phyloP scores from a whole-genome alignment of 2,888 invertebrate species.

The Stenolophus ochropezus region DNA sequence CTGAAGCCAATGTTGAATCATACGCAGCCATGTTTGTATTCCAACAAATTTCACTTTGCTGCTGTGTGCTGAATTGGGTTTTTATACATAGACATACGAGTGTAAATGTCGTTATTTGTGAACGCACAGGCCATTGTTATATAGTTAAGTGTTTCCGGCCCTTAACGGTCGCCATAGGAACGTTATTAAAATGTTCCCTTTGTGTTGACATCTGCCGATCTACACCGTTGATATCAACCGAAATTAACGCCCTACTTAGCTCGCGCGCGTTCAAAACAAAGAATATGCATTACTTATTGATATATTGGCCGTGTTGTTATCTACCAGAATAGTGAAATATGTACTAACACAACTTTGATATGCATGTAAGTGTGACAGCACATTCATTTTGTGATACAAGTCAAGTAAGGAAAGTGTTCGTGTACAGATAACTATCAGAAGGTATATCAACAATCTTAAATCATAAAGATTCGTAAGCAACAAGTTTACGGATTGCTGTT shows the following conservation, averaged over 20 bases:
- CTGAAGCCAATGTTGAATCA: neutral
- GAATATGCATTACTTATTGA: neutral
- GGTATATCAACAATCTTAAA: neutral
- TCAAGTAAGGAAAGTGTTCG: neutral
- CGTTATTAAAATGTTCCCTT: neutral
- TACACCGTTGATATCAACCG: neutral
- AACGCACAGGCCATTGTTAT: neutral
- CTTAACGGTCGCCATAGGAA: conserved; percentile 4
- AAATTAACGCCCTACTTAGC: neutral
- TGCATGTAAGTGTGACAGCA: neutral
- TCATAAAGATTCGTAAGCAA: neutral
- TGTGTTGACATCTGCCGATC: neutral
- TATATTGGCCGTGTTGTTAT: neutral
- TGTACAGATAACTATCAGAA: neutral
- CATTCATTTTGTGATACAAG: neutral
- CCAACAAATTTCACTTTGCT: neutral
- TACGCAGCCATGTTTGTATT: neutral
- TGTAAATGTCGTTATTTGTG: neutral
- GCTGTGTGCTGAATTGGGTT: neutral
- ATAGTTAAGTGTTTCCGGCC: neutral
- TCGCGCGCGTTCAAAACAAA: neutral
- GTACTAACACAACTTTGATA: neutral
- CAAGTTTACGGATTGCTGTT: neutral
- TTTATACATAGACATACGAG: neutral
- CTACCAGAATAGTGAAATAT: neutral